These are phyloP conservation scores for Orthosia gothica DNA, from an alignment of 2,888 invertebrate species.

Conservation along the genomic window DNA sequence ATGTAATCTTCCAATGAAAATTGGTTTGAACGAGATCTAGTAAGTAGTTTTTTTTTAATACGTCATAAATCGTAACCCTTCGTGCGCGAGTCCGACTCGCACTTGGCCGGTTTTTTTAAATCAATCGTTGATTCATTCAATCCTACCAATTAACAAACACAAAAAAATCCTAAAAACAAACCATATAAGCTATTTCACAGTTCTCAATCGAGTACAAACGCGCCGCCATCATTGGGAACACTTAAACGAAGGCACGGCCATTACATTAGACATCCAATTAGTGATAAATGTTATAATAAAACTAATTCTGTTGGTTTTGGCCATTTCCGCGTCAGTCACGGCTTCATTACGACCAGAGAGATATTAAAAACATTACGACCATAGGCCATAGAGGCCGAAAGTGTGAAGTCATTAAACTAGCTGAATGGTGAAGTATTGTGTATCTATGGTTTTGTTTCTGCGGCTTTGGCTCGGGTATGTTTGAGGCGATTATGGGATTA, in stretches of 20 bases:
- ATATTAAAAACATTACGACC: constrained; percentile 30
- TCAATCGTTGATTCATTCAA: constrained; percentile 22
- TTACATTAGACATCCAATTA: constrained; percentile 64
- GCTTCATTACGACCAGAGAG: constrained; percentile 42
- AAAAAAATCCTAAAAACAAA: constrained; percentile 17
- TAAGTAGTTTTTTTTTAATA: too few species aligned
- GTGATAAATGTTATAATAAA: constrained; percentile 63
- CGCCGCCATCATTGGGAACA: constrained; percentile 49
- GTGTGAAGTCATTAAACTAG: constrained; percentile 47
- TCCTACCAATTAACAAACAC: constrained; percentile 21
- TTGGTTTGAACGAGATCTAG: too few species aligned
- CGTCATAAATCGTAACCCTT: too few species aligned
- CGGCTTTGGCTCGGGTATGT: background rate
- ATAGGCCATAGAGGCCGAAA: constrained; percentile 22
- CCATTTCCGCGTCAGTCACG: constrained; percentile 60
- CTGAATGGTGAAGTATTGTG: background rate
- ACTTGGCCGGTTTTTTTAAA: too few species aligned
- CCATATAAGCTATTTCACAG: constrained; percentile 35
- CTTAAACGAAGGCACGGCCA: constrained; percentile 40
- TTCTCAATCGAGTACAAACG: constrained; percentile 50
- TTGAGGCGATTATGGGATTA: background rate
- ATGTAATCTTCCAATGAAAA: too few species aligned
- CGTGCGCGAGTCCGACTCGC: too few species aligned
- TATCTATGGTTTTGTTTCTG: background rate
- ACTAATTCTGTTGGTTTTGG: constrained; percentile 64